Conservation (phyloP, 2,113 vertebrate genomes). For the Lycocorax pyrrhopterus region DNA sequence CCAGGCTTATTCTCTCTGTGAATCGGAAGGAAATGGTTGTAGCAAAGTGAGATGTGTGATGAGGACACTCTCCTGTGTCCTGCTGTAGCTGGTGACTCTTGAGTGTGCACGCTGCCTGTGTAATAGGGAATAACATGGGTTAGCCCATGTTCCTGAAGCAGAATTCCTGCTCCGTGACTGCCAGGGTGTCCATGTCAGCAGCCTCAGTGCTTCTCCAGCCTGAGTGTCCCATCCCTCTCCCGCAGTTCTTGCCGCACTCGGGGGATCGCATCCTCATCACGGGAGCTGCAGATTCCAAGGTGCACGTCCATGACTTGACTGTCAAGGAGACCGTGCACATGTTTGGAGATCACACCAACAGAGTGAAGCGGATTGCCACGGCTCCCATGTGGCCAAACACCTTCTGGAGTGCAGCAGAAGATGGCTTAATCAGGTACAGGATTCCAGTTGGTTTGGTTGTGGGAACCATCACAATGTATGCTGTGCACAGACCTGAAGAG, state of each 20-base stretch:
- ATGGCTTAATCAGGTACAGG: slow-evolving; percentile 89
- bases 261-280: slow-evolving; percentile 95
- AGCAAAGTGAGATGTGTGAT: neutral
- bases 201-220: neutral
- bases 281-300: slow-evolving; percentile 94
- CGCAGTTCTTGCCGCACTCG: slow-evolving; percentile 93
- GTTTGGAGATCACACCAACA: slow-evolving; percentile 97
- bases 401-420: slow-evolving; percentile 98
- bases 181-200: neutral
- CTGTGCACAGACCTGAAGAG: neutral
- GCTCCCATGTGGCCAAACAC: slow-evolving; percentile 99
- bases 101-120: neutral
- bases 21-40: neutral
- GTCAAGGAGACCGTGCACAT: slow-evolving; percentile 97
- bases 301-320: slow-evolving; percentile 94
- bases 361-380: slow-evolving; percentile 95
- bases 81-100: neutral
- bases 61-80: neutral
- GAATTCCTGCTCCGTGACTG: neutral
- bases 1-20: neutral
- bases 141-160: neutral
- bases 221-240: neutral
- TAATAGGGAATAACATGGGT: fast-evolving
- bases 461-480: neutral
- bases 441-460: neutral